Evolutionary conservation across 2,797 vertebrate species (phyloP).

Genomic region (Glossophaga mutica): DNA sequence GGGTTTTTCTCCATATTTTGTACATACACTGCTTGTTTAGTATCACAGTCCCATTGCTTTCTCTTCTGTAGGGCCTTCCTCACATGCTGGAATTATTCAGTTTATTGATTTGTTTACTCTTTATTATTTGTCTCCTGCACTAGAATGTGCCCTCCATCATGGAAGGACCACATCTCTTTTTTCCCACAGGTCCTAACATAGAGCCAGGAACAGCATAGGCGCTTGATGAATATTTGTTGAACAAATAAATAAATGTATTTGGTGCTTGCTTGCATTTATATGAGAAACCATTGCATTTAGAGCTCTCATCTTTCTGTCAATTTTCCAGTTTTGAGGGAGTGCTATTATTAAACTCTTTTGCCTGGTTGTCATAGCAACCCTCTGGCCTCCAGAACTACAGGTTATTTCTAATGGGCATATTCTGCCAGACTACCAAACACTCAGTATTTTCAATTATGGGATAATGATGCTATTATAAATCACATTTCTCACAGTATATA

Average conservation of each 20-base stretch:
- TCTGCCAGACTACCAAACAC: not conserved
- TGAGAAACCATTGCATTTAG: slow-evolving; percentile 19
- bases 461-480: slow-evolving; percentile 40
- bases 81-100: not conserved
- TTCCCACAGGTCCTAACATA: not conserved
- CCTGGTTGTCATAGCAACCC: slow-evolving; percentile 54
- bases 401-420: slow-evolving; percentile 44
- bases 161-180: not conserved
- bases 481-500: not conserved
- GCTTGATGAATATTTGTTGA: not conserved
- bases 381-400: slow-evolving; percentile 30
- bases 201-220: not conserved
- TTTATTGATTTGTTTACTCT: not conserved
- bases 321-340: slow-evolving; percentile 54
- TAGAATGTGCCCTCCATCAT: not conserved
- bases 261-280: slow-evolving; percentile 44
- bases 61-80: not conserved
- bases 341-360: slow-evolving; percentile 58
- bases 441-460: not conserved
- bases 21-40: not conserved
- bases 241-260: slow-evolving; percentile 15
- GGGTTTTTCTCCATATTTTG: not conserved
- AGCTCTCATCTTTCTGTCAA: slow-evolving; percentile 40
- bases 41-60: not conserved
- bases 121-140: not conserved